Evolutionary conservation across 2,113 vertebrate genomes (phyloP), one percentile per base, ranked within the genome.

Genomic region (Sitta europaea): DNA sequence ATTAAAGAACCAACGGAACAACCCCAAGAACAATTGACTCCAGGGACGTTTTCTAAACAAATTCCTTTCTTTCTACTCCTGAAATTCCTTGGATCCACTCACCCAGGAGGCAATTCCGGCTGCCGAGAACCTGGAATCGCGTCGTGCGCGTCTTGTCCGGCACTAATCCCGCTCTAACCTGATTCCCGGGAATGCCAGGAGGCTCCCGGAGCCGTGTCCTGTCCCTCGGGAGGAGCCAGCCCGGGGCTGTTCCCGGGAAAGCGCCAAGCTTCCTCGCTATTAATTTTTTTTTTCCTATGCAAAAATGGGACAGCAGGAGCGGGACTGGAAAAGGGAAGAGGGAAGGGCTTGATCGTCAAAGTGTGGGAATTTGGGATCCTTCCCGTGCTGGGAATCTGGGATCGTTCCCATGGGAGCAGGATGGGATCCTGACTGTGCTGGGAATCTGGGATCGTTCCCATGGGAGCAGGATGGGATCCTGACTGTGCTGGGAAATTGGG

Each of bases 1-100:
- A 93, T 96, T 99, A 35, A 99, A 99, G 94, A 99, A 99, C 98
- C 94, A 99, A 84, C 98, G 98, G 72, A 99, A 99, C 97, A 99
- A 95, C 96, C 98, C 99, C 53, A 99, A 99, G 98, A 99, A 98
- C 96, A 98, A 98, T 77, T 99, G 99, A 98, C 96, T 91, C 95
- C 74, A 7, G 94, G 92, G 96, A 75, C n/a, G 1, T 94, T 95
- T 96, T 95, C 75, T 86, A 96, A 90, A 70, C 14, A 36, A 75
- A 95, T 83, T 3, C 81, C 93, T 91, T 43, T 11, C 90, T 96
- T 97, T 96, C 57, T 96, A 92, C 94, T 92, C 96, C 90, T 42
- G 79, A 82, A 94, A 94, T 90, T 87, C 62, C 86, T 84, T 9
- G 88, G 86, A 61, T 57, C 96, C 92, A 17, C 94, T 93, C 71